Conservation (phyloP, 2,888 invertebrate species). For the Pseudoips prasinana region DNA sequence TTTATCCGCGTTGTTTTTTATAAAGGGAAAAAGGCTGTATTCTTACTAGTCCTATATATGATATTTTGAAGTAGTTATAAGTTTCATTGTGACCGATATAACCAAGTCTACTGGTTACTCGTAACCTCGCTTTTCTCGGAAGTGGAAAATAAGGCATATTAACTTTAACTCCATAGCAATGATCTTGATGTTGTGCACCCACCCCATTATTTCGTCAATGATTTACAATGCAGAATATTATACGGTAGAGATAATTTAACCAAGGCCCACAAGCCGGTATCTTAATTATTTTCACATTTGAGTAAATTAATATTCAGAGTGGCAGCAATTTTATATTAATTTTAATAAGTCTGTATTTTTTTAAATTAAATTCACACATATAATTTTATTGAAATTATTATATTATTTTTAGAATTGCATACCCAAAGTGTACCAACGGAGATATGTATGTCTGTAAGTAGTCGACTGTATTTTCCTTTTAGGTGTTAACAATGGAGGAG, state of each 20-base stretch:
- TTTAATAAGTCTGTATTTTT: conserved; percentile 1
- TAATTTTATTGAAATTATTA: too few species aligned
- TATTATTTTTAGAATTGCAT: too few species aligned
- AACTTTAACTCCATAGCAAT: conserved; percentile 25
- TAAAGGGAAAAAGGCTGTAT: too few species aligned
- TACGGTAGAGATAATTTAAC: conserved; percentile 16
- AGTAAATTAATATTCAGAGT: conserved; percentile 14
- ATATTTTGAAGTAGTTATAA: too few species aligned
- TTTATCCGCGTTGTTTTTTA: too few species aligned
- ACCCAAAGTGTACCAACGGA: too few species aligned
- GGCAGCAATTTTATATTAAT: conserved; percentile 12
- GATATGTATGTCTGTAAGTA: too few species aligned
- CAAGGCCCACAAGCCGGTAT: conserved; percentile 21
- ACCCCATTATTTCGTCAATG: conserved; percentile 18
- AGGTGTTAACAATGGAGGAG: too few species aligned
- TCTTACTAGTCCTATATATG: too few species aligned
- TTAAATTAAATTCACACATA: too few species aligned
- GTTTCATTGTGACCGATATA: conserved; percentile 8
- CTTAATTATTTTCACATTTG: conserved; percentile 34
- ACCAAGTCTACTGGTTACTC: conserved; percentile 4
- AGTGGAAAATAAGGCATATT: conserved; percentile 19
- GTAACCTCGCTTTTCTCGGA: conserved; percentile 19
- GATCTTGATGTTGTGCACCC: conserved; percentile 12
- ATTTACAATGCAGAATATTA: conserved; percentile 25
- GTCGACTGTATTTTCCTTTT: too few species aligned